Base-by-base conservation (phyloP, 2,113 vertebrate species). In the Halichoerus grypus region DNA sequence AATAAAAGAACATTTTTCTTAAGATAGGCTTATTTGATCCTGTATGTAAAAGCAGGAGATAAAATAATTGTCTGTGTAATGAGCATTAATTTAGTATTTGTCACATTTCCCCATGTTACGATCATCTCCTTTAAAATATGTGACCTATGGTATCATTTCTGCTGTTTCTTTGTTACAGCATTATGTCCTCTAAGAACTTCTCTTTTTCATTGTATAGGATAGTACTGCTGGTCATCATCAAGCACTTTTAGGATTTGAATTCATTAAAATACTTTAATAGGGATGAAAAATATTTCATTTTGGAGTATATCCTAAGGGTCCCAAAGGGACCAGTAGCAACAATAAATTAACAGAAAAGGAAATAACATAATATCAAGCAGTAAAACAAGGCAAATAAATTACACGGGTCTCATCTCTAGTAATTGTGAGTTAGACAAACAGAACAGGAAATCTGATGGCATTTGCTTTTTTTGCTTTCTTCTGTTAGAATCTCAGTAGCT, bases 201-300 rank as follows among this genome's bases (percentile, higher is more conserved):
- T 36, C 42, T 36, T 88, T 80, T 72, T 57, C 18, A 33, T 42
- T 49, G 11, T 86, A 1, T 83, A 46, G 97, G 91, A 84, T 63
- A 95, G 26, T 94, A 61, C 92, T 97, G 28, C 63, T 98, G 96
- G 97, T 97, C 97, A 98, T 94, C 83, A 91, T 31, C 49, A 94
- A 95, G 49, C 61, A 82, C 63, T 98, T 92, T 98, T n/a, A 93
- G 91, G 7, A 53, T 55, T 3, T 90, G 95, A 93, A 92, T 88
- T 98, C 80, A 97, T 97, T 96, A 98, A 97, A 98, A 96, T 98
- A 96, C 97, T 98, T 97, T 98, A 98, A 98, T 84, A 94, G n/a
- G 69, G 2, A 21, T 59, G 49, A 76, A 97, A 98, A 97, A n/a
- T 77, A 74, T 96, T 96, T 97, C 69, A 97, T 98, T 98, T 97